Base-by-base conservation (phyloP, 2,113 vertebrate genomes). In the Engraulis encrasicolus region DNA sequence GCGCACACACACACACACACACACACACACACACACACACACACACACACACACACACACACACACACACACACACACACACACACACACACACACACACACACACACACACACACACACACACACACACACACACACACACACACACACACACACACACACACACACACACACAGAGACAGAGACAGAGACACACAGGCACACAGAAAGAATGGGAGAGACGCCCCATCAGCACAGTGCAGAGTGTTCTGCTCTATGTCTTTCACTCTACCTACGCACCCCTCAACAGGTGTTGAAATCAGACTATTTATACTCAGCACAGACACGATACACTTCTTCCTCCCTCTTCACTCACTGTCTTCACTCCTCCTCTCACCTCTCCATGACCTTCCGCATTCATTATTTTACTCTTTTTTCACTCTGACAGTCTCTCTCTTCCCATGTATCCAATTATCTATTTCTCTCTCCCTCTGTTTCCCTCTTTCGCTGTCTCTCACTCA, bases 281-380 rank as follows among this genome's bases (percentile, higher is more conserved):
- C 82, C 37, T 34, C n/a, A n/a, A 27, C 79, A 66, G 71, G 50
- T 61, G 54, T 38, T 31, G 58, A 80, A 36, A 61, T 49, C 48
- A 66, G 58, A 37, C 81, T 79, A 38, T 83, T 86, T 83, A 27
- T 66, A 83, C 23, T 9, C 74, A 61, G 80, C 78, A 77, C 81
- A 82, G 45, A 17, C 80, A 71, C 54, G 83, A 40, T 78, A 78
- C 82, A 48, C 36, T 58, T 27, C 17, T 34, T 37, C 50, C 20
- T 85, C 45, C 79, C 61, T 85, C 61, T 82, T 38, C 77, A 66
- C 40, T 45, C 40, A 5, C 40, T 45, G 9, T 45, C 40, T 45
- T 6, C 61, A 9, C 4, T 38, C 50, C 34, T 78, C 37, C 79
- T 52, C 0, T 38, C 20, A n/a, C 50, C 27, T 71, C 82, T 84